Evolutionary conservation across 1,140 invertebrate species (phyloP), one percentile per base, ranked within the genome.

Genomic region (Nilaparvata lugens): DNA sequence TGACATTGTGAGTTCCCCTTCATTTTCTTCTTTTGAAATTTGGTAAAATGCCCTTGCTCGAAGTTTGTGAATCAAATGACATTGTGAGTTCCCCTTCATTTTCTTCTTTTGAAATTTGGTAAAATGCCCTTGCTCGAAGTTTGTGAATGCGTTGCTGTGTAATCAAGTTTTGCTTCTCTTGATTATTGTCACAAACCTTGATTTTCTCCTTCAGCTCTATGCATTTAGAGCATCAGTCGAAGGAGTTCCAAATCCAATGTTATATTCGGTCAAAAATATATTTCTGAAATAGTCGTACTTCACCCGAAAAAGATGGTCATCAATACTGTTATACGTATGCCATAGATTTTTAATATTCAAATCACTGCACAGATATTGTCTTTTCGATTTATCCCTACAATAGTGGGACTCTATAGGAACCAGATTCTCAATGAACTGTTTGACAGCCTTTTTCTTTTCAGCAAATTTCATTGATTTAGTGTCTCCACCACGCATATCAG

Each of bases 41-140:
- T 45, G n/a, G 19, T 45, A 45, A 45, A 45, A 45, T 45, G 43
- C 43, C 19, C n/a, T 16, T 16, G 43, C 43, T 45, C 43, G n/a
- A n/a, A 45, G 43, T 19, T 45, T 45, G 19, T 45, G 43, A 45
- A 45, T 45, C 72, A 63, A 71, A 74, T 18, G 63, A 67, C 28
- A 28, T 3, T 28, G 28, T 28, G 28, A 28, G 28, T 28, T 28
- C 28, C n/a, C 43, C n/a, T 16, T 45, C 43, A 16, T 16, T 19
- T 45, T 45, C 43, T 19, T 45, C n/a, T 45, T 19, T 16, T 45
- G 13, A 45, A n/a, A 45, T 45, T 16, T 45, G n/a, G 19, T 45
- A 45, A 45, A 45, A 45, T 45, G 43, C 43, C 19, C n/a, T 16
- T 16, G 43, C 43, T 45, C 43, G n/a, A n/a, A 45, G 43, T 19